Evolutionary conservation across 2,888 invertebrate species (phyloP).

Genomic region (Anaspis maculata): DNA sequence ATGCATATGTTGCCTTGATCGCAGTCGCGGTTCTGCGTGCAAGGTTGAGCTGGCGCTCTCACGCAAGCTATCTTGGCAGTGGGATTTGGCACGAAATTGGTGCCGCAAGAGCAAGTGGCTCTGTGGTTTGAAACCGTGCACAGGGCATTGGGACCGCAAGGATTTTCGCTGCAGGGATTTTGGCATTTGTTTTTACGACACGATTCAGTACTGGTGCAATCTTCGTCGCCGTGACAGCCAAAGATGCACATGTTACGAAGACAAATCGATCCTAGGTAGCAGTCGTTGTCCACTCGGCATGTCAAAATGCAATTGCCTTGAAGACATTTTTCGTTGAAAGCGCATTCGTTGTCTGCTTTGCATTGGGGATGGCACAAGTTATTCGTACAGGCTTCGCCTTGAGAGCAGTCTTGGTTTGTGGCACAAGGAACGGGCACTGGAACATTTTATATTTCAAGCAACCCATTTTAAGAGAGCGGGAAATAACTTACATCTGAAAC

Average conservation of each 20-base stretch:
- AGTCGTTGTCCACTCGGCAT: constrained; percentile 85
- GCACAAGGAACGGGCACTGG: constrained; percentile 72
- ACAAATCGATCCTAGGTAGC: constrained; percentile 86
- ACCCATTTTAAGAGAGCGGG: no score
- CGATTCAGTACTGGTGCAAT: constrained; percentile 77
- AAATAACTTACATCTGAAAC: constrained; percentile 71
- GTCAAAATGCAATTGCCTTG: constrained; percentile 78
- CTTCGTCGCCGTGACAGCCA: constrained; percentile 80
- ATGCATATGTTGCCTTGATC: constrained; percentile 62
- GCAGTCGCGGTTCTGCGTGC: constrained; percentile 71
- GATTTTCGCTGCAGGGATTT: constrained; percentile 67
- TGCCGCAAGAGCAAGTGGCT: constrained; percentile 70
- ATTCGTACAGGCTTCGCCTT: constrained; percentile 67
- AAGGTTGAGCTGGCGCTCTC: constrained; percentile 66
- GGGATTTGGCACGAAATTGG: constrained; percentile 77
- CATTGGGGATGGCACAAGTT: constrained; percentile 77
- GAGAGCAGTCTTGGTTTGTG: constrained; percentile 58
- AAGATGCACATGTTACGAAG: constrained; percentile 76
- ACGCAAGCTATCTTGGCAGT: constrained; percentile 84
- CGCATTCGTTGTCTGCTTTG: constrained; percentile 69
- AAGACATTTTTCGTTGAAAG: constrained; percentile 82
- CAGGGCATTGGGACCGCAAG: constrained; percentile 78
- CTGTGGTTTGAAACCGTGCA: constrained; percentile 75
- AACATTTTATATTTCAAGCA: no score
- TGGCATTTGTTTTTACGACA: constrained; percentile 73